Conservation (phyloP, 2,888 invertebrate genomes). For the Ichneumon xanthorius region DNA sequence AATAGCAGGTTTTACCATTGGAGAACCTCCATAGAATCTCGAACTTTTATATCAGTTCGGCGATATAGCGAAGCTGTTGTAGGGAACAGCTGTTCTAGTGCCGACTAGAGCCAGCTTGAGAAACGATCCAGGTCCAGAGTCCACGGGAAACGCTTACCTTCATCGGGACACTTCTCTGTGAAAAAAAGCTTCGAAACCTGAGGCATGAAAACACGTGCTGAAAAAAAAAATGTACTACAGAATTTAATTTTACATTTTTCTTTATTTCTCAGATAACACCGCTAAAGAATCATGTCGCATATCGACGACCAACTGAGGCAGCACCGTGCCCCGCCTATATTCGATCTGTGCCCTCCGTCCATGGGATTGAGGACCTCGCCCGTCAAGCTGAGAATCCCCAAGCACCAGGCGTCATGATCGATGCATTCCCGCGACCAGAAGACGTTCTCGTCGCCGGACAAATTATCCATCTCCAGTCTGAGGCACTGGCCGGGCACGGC, state of each 20-base stretch:
- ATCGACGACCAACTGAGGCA: constrained; percentile 29
- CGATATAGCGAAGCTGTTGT: too few species aligned
- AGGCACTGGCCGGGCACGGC: not conserved
- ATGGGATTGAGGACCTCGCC: constrained; percentile 41
- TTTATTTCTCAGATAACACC: not conserved
- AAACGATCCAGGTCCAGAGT: too few species aligned
- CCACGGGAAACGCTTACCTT: too few species aligned
- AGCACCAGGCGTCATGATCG: constrained; percentile 35
- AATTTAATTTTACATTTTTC: not conserved
- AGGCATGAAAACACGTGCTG: not conserved
- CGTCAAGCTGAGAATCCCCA: constrained; percentile 13
- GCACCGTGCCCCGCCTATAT: constrained; percentile 32
- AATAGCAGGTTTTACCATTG: too few species aligned
- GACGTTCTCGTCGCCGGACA: constrained; percentile 14
- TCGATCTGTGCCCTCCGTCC: constrained; percentile 40
- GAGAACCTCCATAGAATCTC: too few species aligned
- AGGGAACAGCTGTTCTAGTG: too few species aligned
- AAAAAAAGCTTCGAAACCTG: not conserved
- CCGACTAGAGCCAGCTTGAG: too few species aligned
- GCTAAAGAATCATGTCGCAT: constrained; percentile 29
- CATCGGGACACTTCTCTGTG: not conserved
- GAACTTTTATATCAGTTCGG: too few species aligned
- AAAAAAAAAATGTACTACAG: not conserved
- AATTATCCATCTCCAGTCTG: constrained; percentile 8
- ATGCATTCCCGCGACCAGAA: constrained; percentile 33